phyloP scores from a whole-genome alignment of 2,113 vertebrate species.

The Mustelus asterias region DNA sequence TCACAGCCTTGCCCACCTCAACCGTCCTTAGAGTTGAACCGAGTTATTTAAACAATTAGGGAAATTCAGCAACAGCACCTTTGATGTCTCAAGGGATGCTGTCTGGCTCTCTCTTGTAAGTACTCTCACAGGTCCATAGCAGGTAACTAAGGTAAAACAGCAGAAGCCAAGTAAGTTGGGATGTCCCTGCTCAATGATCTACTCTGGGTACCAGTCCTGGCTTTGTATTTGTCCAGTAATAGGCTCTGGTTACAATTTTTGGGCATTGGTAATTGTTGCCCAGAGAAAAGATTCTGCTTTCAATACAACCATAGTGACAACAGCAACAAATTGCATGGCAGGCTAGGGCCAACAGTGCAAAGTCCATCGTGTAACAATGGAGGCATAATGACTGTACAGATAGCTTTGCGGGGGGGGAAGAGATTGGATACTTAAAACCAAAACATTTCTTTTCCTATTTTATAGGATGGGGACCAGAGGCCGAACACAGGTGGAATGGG shows the following conservation, averaged over 20 bases:
- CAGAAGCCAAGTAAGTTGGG: neutral
- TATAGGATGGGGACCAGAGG: constrained; percentile 75
- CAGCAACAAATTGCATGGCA: neutral
- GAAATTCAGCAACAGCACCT: neutral
- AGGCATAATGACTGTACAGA: neutral
- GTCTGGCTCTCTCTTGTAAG: neutral
- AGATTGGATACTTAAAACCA: too few species aligned
- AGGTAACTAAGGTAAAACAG: neutral
- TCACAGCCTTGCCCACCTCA: neutral
- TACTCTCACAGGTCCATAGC: neutral
- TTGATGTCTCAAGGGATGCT: neutral
- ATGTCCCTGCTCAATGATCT: too few species aligned
- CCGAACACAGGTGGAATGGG: constrained; percentile 97
- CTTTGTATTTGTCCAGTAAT: neutral
- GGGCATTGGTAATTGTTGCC: neutral
- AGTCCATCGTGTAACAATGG: neutral
- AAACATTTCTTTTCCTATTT: neutral
- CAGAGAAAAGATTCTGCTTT: neutral
- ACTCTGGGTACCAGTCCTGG: neutral
- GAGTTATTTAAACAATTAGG: neutral
- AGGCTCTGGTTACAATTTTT: neutral
- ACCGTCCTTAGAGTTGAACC: neutral
- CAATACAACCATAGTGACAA: neutral
- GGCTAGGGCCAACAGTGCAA: neutral
- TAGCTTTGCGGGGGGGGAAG: neutral